phyloP scores from a whole-genome alignment of 1,140 invertebrate species.

The Ceratosolen fusciceps region DNA sequence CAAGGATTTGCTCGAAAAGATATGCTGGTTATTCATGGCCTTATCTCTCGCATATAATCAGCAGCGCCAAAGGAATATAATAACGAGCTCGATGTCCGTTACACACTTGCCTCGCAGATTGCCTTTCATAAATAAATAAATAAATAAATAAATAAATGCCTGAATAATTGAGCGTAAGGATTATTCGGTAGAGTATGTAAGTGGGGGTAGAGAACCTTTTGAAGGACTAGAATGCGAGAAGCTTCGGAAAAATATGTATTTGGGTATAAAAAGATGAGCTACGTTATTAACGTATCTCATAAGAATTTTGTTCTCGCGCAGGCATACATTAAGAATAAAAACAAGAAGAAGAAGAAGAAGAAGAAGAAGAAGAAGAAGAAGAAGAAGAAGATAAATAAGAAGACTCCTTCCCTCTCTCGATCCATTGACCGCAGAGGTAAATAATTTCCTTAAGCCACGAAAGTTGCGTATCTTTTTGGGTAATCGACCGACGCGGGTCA shows the following conservation, averaged over 20 bases:
- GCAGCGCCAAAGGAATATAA: background rate
- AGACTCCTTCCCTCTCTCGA: background rate
- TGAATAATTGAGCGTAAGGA: no score
- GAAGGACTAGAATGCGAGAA: no score
- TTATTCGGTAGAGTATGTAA: background rate
- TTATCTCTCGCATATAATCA: background rate
- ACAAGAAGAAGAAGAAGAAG: background rate
- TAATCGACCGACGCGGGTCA: constrained; percentile 8
- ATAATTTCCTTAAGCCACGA: background rate
- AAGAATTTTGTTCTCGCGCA: constrained; percentile 3
- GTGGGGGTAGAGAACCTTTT: background rate
- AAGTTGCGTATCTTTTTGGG: constrained; percentile 16
- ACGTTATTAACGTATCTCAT: constrained; percentile 24
- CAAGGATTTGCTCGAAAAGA: background rate
- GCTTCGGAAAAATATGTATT: no score
- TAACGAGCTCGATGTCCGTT: background rate
- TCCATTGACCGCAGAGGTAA: background rate
- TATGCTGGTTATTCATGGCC: background rate
- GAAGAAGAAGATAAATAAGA: background rate
- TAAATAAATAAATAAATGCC: no score
- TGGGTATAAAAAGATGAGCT: background rate
- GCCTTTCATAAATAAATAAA: no score
- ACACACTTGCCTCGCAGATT: background rate
- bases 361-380: background rate
- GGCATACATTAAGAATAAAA: background rate